These are phyloP conservation scores for Cottus gobio DNA, from an alignment of 2,113 vertebrate genomes.

Conservation along the genomic window DNA sequence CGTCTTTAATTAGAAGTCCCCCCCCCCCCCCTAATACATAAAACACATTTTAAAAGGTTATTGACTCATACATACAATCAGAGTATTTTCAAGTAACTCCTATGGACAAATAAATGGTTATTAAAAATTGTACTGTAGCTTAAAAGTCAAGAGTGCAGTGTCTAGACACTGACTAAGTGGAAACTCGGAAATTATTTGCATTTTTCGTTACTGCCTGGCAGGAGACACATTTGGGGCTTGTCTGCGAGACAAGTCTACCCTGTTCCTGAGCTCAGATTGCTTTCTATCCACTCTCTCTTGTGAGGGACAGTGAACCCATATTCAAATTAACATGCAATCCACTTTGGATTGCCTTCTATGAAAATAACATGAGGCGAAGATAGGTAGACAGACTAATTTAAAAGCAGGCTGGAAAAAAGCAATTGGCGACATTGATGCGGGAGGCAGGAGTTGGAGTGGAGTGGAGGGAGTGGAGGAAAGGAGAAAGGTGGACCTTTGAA, in stretches of 20 bases:
- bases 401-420: constrained; percentile 46
- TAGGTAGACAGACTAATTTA: constrained; percentile 58
- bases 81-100: constrained; percentile 4
- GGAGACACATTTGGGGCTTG: constrained; percentile 54
- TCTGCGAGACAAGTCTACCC: constrained; percentile 36
- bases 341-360: constrained; percentile 57
- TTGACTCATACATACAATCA: constrained; percentile 5
- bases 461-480: constrained; percentile 30
- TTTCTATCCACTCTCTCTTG: constrained; percentile 40
- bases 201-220: constrained; percentile 40
- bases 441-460: constrained; percentile 32
- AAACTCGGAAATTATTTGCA: constrained; percentile 48
- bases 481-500: constrained; percentile 51
- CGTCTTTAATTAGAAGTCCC: constrained; percentile 9
- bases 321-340: constrained; percentile 70
- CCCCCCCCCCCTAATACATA: constrained; percentile 11
- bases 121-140: constrained; percentile 29
- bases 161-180: constrained; percentile 38
- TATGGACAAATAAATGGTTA: constrained; percentile 21
- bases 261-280: constrained; percentile 41
- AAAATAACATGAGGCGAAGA: constrained; percentile 65
- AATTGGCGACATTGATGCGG: constrained; percentile 51
- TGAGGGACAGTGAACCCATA: constrained; percentile 51
- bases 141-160: constrained; percentile 48
- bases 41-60: constrained; percentile 23